Percentiles rank a stretch among this genome's conserved stretches.
These are phyloP conservation scores for Dinothrombium tinctorium DNA, from an alignment of 1,140 invertebrate genomes.

Conservation along the genomic window DNA sequence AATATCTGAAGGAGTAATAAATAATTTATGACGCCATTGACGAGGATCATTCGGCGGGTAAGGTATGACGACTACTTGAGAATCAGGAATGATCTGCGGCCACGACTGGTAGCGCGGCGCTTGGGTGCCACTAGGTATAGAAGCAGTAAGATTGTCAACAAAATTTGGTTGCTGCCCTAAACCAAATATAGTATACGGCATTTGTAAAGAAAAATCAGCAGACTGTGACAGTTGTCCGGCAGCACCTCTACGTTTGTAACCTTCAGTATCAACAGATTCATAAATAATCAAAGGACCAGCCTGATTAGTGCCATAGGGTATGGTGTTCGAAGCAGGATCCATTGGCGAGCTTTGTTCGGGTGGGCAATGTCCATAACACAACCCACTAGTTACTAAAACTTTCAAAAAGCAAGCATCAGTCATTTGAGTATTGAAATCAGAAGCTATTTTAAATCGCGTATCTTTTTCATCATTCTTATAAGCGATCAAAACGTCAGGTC, in stretches of 20 bases:
- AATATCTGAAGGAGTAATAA: constrained; percentile 81
- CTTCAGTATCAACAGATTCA: constrained; percentile 57
- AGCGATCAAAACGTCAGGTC: constrained; percentile 14
- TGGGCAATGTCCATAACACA: constrained; percentile 17
- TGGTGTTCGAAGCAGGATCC: constrained; percentile 23
- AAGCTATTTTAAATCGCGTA: constrained; percentile 20
- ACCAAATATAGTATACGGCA: constrained; percentile 86
- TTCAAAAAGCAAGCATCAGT: constrained; percentile 89
- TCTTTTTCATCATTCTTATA: constrained; percentile 18
- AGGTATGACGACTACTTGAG: constrained; percentile 86
- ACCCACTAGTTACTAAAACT: constrained; percentile 71
- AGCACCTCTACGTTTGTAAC: constrained; percentile 39
- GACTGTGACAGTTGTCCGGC: constrained; percentile 75
- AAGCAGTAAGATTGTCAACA: constrained; percentile 65
- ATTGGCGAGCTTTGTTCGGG: background rate
- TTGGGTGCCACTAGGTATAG: constrained; percentile 29
- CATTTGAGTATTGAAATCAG: constrained; percentile 44
- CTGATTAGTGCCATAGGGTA: constrained; percentile 63
- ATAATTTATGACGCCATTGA: constrained; percentile 74
- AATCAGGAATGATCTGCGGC: constrained; percentile 89
- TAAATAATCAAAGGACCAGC: constrained; percentile 69
- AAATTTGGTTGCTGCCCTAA: constrained; percentile 90
- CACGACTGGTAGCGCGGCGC: constrained; percentile 24
- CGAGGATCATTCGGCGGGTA: constrained; percentile 46
- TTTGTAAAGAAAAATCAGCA: constrained; percentile 65